Base-by-base conservation (phyloP, 1,140 invertebrate species). In the Leptopilina clavipes region DNA sequence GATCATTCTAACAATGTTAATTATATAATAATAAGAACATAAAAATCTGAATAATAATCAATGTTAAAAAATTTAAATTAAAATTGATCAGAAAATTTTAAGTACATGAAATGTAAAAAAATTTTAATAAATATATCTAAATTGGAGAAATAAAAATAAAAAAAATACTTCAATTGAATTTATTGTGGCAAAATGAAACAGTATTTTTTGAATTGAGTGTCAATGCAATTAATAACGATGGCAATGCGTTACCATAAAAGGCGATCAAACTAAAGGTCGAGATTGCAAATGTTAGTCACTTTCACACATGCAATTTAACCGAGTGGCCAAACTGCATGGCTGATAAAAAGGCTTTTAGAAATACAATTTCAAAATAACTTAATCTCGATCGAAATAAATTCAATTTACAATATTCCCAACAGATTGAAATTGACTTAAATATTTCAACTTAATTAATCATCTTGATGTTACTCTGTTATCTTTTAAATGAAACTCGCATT, bases 211-310 rank as follows among this genome's bases (percentile, higher is more conserved):
- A 65, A 37, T 22, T 31, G 59, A 22, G 59, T 65, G 59, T 65
- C 25, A 22, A 37, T 14, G 59, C 22, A 65, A 65, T 59, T 59
- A 59, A 59, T 59, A 59, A 59, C 59, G 71, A 75, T 77, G 54
- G 70, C 71, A 80, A 75, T 40, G 70, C 52, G 76, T 73, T 18
- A 70, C 76, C 76, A 65, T 77, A 77, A n/a, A 77, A 73, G 76
- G 76, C 44, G 31, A 65, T 70, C 43, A 77, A 80, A 77, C 48
- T 72, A 45, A 65, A 71, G 72, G 75, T 75, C 70, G 75, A 71
- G 74, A 74, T 65, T 59, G 54, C 54, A 10, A 59, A 59, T 59
- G 17, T 59, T 59, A 22, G 19, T 22, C 54, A 59, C 17, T 59
- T 59, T 59, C 19, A 59, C 17, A 54, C 52, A 19, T 18, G 17